These are phyloP conservation scores for Sphecodes monilicornis DNA, from an alignment of 2,888 invertebrate genomes.

Conservation along the genomic window DNA sequence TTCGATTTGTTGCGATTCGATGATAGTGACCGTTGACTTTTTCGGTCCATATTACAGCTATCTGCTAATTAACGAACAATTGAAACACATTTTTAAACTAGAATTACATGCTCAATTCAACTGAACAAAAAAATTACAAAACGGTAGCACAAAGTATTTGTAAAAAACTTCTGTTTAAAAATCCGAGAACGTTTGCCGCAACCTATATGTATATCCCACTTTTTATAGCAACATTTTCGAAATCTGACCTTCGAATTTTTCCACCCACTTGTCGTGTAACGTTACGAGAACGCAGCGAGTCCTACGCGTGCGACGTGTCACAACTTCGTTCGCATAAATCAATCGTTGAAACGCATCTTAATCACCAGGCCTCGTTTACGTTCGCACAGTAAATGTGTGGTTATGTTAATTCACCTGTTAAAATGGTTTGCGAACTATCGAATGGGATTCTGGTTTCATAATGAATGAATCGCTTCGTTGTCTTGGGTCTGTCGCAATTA, in stretches of 20 bases:
- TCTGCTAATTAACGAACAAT: no score
- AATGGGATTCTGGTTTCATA: conserved; percentile 26
- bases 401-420: conserved; percentile 26
- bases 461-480: not conserved
- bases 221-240: conserved; percentile 48
- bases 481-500: conserved; percentile 1
- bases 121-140: no score
- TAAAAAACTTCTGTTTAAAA: no score
- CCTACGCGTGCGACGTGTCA: conserved; percentile 68
- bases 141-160: no score
- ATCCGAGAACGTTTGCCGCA: no score
- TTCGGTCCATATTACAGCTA: no score
- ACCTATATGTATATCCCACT: not conserved
- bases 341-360: conserved; percentile 46
- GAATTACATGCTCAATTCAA: no score
- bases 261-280: conserved; percentile 40
- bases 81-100: no score
- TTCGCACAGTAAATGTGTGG: conserved; percentile 39
- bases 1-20: no score
- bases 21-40: no score
- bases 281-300: conserved; percentile 67
- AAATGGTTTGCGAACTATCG: not conserved
- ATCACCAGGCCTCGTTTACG: conserved; percentile 25
- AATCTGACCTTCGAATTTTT: conserved; percentile 59
- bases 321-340: conserved; percentile 50